Evolutionary conservation across 2,797 vertebrate species (phyloP).

Genomic region (Numenius phaeopus): DNA sequence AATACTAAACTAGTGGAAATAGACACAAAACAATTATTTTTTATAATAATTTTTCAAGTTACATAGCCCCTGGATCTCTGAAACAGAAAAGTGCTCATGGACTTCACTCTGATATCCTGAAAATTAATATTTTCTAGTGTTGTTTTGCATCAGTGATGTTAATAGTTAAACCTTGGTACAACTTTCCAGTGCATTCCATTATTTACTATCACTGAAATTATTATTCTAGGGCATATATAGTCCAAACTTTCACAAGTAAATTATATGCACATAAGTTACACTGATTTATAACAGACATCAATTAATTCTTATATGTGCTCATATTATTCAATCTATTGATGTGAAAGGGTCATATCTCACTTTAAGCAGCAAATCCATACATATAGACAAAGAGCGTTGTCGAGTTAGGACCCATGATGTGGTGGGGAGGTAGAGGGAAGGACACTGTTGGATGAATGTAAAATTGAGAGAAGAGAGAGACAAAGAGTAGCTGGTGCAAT

Average conservation of each 20-base stretch:
- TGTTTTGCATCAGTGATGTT: neutral
- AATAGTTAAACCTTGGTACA: neutral
- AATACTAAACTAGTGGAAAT: neutral
- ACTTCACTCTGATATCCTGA: neutral
- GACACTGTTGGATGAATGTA: neutral
- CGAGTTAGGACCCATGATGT: accelerated
- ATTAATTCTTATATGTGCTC: neutral
- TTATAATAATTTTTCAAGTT: neutral
- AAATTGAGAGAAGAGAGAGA: neutral
- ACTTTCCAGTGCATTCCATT: neutral
- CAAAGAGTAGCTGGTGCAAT: accelerated
- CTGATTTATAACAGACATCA: neutral
- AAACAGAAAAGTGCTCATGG: neutral
- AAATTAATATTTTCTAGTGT: neutral
- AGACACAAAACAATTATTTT: neutral
- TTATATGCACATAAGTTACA: neutral
- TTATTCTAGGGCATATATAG: neutral
- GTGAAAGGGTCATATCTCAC: neutral
- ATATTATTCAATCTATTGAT: neutral
- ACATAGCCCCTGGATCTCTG: neutral
- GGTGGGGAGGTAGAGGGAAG: neutral
- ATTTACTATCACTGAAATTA: neutral
- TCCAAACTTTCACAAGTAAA: slow-evolving; percentile 5
- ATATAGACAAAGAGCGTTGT: neutral
- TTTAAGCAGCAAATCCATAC: slow-evolving; percentile 5